Conservation (phyloP, 23 tunicate genomes). For the Clavelina lepadiformis region DNA sequence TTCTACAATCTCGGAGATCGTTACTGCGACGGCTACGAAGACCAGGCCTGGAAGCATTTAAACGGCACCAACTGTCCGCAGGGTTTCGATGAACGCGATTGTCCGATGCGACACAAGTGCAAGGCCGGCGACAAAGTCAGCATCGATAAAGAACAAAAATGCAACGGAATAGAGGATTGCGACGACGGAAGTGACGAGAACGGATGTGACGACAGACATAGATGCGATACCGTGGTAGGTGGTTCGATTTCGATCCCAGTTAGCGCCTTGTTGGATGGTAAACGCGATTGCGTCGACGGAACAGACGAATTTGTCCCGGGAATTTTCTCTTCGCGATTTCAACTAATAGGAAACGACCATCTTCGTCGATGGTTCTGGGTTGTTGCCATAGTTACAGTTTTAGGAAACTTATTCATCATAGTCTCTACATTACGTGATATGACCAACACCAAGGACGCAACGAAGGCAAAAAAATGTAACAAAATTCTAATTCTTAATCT, state of each 20-base stretch:
- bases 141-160: background rate
- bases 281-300: slow-evolving; percentile 44
- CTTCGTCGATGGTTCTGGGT: slow-evolving; percentile 39
- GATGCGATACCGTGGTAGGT: too few relatives aligned
- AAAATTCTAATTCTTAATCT: slow-evolving; percentile 55
- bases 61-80: background rate
- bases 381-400: slow-evolving; percentile 30
- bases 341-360: slow-evolving; percentile 31
- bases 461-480: slow-evolving; percentile 1
- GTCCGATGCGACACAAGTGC: slow-evolving; percentile 8
- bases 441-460: background rate
- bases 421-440: slow-evolving; percentile 3
- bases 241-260: too few relatives aligned
- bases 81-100: slow-evolving; percentile 12
- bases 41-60: background rate
- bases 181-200: too few relatives aligned
- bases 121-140: slow-evolving; percentile 3
- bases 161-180: too few relatives aligned
- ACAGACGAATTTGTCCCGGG: slow-evolving; percentile 43
- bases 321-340: slow-evolving; percentile 35
- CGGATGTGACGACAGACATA: too few relatives aligned
- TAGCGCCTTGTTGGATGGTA: too few relatives aligned
- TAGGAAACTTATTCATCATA: slow-evolving; percentile 45
- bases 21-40: slow-evolving; percentile 6
- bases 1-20: slow-evolving; percentile 6